Evolutionary conservation across 1,140 invertebrate species (phyloP).

Genomic region (Drosophila auraria): DNA sequence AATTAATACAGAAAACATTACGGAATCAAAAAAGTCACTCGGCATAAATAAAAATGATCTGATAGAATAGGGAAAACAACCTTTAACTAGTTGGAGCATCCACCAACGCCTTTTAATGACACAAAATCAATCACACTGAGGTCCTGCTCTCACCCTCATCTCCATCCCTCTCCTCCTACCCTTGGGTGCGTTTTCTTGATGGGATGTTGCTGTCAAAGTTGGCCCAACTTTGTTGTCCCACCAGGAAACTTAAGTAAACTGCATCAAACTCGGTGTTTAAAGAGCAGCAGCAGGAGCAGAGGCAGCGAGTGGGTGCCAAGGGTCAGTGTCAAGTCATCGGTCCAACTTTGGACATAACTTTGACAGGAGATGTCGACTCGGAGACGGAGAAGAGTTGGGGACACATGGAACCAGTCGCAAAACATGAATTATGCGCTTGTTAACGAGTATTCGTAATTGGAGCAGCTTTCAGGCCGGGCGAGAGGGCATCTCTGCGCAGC

Average conservation of each 20-base stretch:
- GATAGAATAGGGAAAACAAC: neutral
- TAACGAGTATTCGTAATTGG: constrained; percentile 57
- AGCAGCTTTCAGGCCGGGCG: constrained; percentile 19
- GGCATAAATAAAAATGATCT: no score
- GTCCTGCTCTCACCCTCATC: neutral
- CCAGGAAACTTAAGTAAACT: constrained; percentile 68
- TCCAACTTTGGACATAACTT: constrained; percentile 45
- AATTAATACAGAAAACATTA: neutral
- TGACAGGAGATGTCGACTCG: constrained; percentile 17
- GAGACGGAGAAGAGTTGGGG: constrained; percentile 2
- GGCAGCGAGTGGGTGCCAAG: no score
- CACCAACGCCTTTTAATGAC: no score
- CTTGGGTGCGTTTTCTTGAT: constrained; percentile 15
- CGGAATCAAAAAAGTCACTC: no score
- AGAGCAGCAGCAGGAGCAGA: neutral
- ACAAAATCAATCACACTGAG: constrained; percentile 7
- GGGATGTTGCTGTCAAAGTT: constrained; percentile 33
- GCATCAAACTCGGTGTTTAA: constrained; percentile 63
- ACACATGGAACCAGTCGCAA: constrained; percentile 31
- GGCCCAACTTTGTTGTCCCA: constrained; percentile 36
- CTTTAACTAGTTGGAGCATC: neutral
- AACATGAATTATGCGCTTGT: constrained; percentile 66
- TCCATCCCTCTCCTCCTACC: neutral
- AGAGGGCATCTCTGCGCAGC: constrained; percentile 9
- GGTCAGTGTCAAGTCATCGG: constrained; percentile 15